phyloP scores from a whole-genome alignment of 35 echinoderm and acorn worm genomes.

The Stichopus chloronotus region DNA sequence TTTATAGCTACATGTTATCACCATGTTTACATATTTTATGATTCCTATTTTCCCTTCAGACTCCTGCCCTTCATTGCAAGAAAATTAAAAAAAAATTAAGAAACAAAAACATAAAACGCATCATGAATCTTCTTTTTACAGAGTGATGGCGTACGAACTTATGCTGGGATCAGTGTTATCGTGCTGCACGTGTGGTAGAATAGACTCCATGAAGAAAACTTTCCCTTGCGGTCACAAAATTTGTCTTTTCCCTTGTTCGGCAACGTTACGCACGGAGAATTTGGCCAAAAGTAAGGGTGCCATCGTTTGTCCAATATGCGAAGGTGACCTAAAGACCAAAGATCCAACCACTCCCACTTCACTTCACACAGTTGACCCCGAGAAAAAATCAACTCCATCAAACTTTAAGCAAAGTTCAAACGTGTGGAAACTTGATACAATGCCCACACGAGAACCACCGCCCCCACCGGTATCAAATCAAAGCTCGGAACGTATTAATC shows the following conservation, averaged over 20 bases:
- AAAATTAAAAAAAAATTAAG: too few relatives aligned
- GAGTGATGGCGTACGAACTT: background rate
- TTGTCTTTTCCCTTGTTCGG: background rate
- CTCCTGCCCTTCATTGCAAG: too few relatives aligned
- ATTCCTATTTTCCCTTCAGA: too few relatives aligned
- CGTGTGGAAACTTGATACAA: background rate
- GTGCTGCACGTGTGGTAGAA: background rate
- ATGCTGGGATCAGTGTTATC: background rate
- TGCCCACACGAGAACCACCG: background rate
- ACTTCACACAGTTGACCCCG: too few relatives aligned
- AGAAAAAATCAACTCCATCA: background rate
- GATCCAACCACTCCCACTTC: too few relatives aligned
- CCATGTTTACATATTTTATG: too few relatives aligned
- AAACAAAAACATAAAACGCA: too few relatives aligned
- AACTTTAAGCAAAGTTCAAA: background rate
- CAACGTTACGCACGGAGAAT: background rate
- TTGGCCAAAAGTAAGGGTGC: background rate
- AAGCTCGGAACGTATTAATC: background rate
- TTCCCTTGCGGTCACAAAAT: conserved; percentile 20
- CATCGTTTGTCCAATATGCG: background rate
- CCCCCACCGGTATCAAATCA: background rate
- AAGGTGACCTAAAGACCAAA: background rate
- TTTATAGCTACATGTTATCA: too few relatives aligned
- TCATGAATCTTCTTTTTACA: too few relatives aligned
- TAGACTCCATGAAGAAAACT: background rate